Evolutionary conservation across 2,888 invertebrate species (phyloP).

Genomic region (Eupithecia exiguata): DNA sequence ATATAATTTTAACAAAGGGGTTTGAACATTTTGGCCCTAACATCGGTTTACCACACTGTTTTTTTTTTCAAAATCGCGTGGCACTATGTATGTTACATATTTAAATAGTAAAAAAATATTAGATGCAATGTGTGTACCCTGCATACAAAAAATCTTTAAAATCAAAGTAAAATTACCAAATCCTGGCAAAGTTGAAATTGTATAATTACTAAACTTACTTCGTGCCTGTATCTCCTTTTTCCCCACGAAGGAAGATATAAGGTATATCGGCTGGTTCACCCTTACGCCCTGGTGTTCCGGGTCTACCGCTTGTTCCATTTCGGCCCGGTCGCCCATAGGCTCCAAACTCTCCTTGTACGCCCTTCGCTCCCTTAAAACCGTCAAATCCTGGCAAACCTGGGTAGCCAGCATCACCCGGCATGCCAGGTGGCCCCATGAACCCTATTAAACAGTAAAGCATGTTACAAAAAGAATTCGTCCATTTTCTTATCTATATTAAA

Average conservation of each 20-base stretch:
- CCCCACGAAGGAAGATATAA: constrained; percentile 69
- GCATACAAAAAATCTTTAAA: too few relatives aligned
- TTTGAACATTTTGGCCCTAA: too few relatives aligned
- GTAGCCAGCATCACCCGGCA: constrained; percentile 70
- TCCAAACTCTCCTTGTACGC: constrained; percentile 75
- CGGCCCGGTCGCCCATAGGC: constrained; percentile 75
- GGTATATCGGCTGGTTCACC: constrained; percentile 75
- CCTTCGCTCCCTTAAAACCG: constrained; percentile 68
- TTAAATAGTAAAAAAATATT: too few relatives aligned
- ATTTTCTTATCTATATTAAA: background rate
- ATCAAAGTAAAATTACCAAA: too few relatives aligned
- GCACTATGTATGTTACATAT: too few relatives aligned
- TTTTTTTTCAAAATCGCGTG: too few relatives aligned
- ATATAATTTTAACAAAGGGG: background rate
- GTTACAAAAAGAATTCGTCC: background rate
- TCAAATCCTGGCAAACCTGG: constrained; percentile 58
- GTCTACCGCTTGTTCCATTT: constrained; percentile 79
- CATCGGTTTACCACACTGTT: too few relatives aligned
- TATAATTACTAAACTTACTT: constrained; percentile 54
- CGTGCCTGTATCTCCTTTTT: constrained; percentile 76
- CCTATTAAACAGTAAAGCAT: constrained; percentile 54
- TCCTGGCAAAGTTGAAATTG: background rate
- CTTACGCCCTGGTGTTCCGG: constrained; percentile 78
- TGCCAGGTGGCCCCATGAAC: constrained; percentile 73
- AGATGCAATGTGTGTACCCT: too few relatives aligned